Evolutionary conservation across 1,140 invertebrate genomes (phyloP).

Genomic region (Penaeus japonicus): DNA sequence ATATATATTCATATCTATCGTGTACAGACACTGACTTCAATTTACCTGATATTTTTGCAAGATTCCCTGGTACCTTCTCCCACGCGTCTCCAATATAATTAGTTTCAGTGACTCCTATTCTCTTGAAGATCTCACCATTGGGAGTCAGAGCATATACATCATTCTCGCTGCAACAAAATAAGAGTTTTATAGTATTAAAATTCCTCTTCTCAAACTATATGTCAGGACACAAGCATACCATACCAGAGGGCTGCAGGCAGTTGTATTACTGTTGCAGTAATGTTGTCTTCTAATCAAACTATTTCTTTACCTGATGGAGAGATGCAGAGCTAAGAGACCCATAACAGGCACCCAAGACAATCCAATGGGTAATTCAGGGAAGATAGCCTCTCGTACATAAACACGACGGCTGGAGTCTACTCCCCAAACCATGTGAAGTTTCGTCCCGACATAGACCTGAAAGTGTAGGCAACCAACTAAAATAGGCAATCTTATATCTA

Average conservation of each 20-base stretch:
- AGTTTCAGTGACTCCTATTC: slow-evolving; percentile 66
- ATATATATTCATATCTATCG: too few species aligned
- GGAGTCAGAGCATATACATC: slow-evolving; percentile 68
- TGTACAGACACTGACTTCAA: not conserved
- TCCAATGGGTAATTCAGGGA: slow-evolving; percentile 68
- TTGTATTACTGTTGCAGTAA: too few species aligned
- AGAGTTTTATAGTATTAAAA: slow-evolving; percentile 13
- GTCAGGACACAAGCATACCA: not conserved
- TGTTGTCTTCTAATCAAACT: too few species aligned
- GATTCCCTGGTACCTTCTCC: slow-evolving; percentile 67
- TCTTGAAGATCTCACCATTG: slow-evolving; percentile 66
- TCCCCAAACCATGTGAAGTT: slow-evolving; percentile 70
- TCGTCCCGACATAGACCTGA: slow-evolving; percentile 66
- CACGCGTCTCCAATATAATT: slow-evolving; percentile 70
- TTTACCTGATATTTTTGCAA: slow-evolving; percentile 66
- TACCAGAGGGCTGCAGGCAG: not conserved
- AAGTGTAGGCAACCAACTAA: not conserved
- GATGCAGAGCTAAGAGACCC: slow-evolving; percentile 66
- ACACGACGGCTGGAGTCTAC: slow-evolving; percentile 67
- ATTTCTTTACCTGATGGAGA: slow-evolving; percentile 65
- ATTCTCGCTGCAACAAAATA: slow-evolving; percentile 63
- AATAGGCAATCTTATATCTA: not conserved
- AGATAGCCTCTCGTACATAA: slow-evolving; percentile 69
- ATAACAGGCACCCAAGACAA: slow-evolving; percentile 68
- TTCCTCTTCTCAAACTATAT: not conserved